These are phyloP conservation scores for Acanthaster planci DNA, from an alignment of 35 echinoderm and acorn worm genomes.

Conservation along the genomic window DNA sequence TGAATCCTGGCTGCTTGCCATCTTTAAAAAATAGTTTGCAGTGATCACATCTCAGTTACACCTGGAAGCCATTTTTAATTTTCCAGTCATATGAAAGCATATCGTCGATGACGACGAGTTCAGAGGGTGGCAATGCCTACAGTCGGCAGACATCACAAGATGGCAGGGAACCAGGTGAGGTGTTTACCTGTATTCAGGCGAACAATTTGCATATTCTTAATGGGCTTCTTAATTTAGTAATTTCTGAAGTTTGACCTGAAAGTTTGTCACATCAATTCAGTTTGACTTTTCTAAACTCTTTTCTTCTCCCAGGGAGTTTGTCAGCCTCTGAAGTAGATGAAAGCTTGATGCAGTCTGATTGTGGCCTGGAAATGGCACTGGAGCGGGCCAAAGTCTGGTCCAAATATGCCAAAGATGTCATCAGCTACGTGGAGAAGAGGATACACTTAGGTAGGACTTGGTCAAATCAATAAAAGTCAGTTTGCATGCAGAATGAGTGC, in stretches of 20 bases:
- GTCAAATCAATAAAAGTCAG: not conserved
- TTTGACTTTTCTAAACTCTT: conserved; percentile 18
- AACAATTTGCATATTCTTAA: not conserved
- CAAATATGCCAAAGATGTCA: conserved; percentile 98
- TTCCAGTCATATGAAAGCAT: conserved; percentile 75
- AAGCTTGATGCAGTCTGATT: conserved; percentile 68
- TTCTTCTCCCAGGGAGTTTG: conserved; percentile 32
- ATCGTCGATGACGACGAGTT: conserved; percentile 52
- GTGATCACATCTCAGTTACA: no score
- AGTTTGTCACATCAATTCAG: not conserved
- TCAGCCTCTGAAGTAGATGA: conserved; percentile 74
- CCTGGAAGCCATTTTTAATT: no score
- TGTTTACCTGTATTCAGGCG: no score
- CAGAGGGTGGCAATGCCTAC: conserved; percentile 42
- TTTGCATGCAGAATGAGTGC: not conserved
- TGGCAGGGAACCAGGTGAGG: conserved; percentile 67
- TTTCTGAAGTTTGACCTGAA: no score
- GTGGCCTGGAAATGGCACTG: conserved; percentile 83
- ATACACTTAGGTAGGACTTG: conserved; percentile 76
- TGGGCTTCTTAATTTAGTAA: not conserved
- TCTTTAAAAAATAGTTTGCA: no score
- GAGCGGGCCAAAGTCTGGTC: conserved; percentile 92
- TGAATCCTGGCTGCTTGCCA: no score
- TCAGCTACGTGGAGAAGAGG: conserved; percentile 91
- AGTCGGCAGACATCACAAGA: conserved; percentile 37